Conservation (phyloP, 1,140 invertebrate species). For the Pinna nobilis region DNA sequence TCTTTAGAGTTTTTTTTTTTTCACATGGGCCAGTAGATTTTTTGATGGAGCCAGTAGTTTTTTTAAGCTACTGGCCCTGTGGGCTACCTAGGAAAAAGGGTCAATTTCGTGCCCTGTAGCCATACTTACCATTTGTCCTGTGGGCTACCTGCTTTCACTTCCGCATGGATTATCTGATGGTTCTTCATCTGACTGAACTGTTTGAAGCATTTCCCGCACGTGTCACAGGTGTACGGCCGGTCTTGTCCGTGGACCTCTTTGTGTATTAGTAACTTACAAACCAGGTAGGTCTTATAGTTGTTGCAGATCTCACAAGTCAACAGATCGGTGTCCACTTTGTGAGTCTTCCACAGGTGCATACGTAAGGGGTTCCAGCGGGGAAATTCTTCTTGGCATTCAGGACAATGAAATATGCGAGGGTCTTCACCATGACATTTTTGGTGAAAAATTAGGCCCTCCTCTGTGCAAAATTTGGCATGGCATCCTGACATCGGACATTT, state of each 20-base stretch:
- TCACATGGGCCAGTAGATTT: too few species aligned
- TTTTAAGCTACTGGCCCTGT: too few species aligned
- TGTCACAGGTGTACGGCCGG: constrained; percentile 79
- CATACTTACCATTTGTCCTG: constrained; percentile 20
- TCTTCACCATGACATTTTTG: constrained; percentile 78
- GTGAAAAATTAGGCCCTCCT: constrained; percentile 77
- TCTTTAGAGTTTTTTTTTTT: too few species aligned
- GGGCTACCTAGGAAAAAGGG: too few species aligned
- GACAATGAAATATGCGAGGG: constrained; percentile 78
- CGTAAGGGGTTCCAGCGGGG: constrained; percentile 80
- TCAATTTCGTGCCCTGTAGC: too few species aligned
- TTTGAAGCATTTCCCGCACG: constrained; percentile 86
- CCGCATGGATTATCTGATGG: constrained; percentile 79
- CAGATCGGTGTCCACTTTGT: constrained; percentile 83
- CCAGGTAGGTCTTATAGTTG: constrained; percentile 76
- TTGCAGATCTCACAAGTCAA: constrained; percentile 80
- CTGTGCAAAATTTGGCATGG: constrained; percentile 68
- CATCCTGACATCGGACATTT: constrained; percentile 51
- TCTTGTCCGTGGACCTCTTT: constrained; percentile 81
- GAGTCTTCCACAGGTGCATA: constrained; percentile 82
- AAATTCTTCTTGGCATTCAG: constrained; percentile 80
- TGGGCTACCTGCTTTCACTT: constrained; percentile 29
- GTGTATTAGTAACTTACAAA: constrained; percentile 81
- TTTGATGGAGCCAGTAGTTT: too few species aligned
- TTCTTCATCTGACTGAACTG: constrained; percentile 83